Evolutionary conservation across 2,888 invertebrate species (phyloP), one percentile per base, ranked within the genome.

Genomic region (Lasioglossum leucozonium): DNA sequence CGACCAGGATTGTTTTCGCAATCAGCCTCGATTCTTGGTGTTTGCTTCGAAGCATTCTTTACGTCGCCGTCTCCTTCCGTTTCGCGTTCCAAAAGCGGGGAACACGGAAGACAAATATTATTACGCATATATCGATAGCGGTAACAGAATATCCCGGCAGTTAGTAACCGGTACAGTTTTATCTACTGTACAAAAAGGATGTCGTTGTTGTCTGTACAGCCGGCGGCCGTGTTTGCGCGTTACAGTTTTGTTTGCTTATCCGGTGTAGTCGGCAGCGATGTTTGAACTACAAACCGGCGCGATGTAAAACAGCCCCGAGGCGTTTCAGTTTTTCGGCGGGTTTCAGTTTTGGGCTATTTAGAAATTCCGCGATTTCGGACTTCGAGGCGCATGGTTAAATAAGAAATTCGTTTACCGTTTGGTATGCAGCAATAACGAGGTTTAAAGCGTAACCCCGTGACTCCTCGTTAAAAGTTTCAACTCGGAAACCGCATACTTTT

Each of bases 401-500:
- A n/a, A 44, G 44, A 80, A 80, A 55, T 71, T 71, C 26, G 42
- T 18, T 67, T n/a, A 30, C 76, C 76, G 51, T 77, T 44, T 10
- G 26, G 42, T 55, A 76, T 76, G 55, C n/a, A n/a, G 67, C 51
- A 42, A 76, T 69, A 79, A 80, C 55, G 55, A 34, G 37, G 13
- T 30, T 55, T n/a, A 44, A 76, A 34, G 77, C 40, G 67, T 40
- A 69, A 51, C 69, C 58, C 69, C 58, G 67, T n/a, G 51, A 74
- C 51, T 79, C 69, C 69, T 30, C 30, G 79, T 44, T 78, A 65
- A 79, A 44, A 80, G 69, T 80, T 80, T 55, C 37, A 22, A 34
- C 55, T 3, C n/a, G 44, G 58, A 34, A 80, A 77, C 55, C 69
- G 55, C 76, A 42, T 69, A 44, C 58, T 80, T 44, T 44, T 80